These are phyloP conservation scores for Eurois occulta DNA, from an alignment of 2,888 invertebrate genomes.

Conservation along the genomic window DNA sequence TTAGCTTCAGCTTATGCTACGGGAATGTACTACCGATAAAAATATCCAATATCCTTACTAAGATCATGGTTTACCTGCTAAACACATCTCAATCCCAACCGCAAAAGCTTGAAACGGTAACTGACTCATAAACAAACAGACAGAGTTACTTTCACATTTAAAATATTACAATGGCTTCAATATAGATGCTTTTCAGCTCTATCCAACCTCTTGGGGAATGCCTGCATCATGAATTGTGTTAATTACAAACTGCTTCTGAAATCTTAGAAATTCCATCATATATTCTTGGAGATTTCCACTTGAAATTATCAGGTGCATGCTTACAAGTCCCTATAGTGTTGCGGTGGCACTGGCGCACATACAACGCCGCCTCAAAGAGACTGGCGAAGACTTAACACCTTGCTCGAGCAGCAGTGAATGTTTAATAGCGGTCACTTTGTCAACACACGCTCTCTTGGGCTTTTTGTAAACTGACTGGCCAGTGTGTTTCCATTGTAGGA, in stretches of 20 bases:
- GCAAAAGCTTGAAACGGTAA: no score
- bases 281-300: constrained; percentile 49
- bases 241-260: neutral
- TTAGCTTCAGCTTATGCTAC: neutral
- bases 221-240: neutral
- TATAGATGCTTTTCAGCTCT: neutral
- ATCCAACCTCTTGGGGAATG: neutral
- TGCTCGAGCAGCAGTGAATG: constrained; percentile 81
- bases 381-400: constrained; percentile 77
- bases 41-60: no score
- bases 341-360: constrained; percentile 51
- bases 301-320: constrained; percentile 66
- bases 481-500: constrained; percentile 74
- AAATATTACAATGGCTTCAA: no score
- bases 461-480: constrained; percentile 80
- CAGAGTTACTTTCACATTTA: neutral
- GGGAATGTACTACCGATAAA: no score
- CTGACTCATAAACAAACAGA: neutral
- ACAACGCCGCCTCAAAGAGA: constrained; percentile 67
- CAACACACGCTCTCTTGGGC: constrained; percentile 82
- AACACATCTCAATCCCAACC: neutral
- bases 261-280: constrained; percentile 35
- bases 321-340: constrained; percentile 39
- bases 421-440: constrained; percentile 89
- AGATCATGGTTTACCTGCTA: neutral